Conservation (phyloP, 2,888 invertebrate genomes). For the Phalera bucephala region DNA sequence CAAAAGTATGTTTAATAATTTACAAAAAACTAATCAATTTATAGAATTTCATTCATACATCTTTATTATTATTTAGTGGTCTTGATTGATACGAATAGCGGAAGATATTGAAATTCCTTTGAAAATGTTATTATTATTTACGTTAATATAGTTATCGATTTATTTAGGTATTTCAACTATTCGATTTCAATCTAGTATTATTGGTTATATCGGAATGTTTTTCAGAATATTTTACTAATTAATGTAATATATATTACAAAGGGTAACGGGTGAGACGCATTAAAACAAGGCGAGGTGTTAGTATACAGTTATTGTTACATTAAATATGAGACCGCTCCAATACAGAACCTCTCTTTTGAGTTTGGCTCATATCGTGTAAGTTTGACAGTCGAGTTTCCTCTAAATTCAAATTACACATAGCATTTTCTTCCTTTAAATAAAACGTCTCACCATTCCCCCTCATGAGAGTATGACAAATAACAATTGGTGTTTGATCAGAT, state of each 20-base stretch:
- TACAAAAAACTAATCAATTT: slow-evolving; percentile 18
- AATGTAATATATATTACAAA: too few relatives aligned
- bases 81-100: slow-evolving; percentile 20
- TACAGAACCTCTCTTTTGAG: too few relatives aligned
- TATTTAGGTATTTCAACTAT: slow-evolving; percentile 9
- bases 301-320: too few relatives aligned
- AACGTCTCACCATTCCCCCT: too few relatives aligned
- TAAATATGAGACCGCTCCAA: too few relatives aligned
- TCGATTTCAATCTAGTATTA: slow-evolving; percentile 9
- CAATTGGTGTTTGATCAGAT: slow-evolving; percentile 14
- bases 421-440: too few relatives aligned
- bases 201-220: slow-evolving; percentile 14
- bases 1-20: slow-evolving; percentile 1
- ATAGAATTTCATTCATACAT: slow-evolving; percentile 18
- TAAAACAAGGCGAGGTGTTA: too few relatives aligned
- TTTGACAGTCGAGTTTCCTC: too few relatives aligned
- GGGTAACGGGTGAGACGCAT: too few relatives aligned
- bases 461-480: slow-evolving; percentile 21
- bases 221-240: slow-evolving; percentile 10
- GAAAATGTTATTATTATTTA: slow-evolving; percentile 15
- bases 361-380: too few relatives aligned
- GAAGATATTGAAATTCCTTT: slow-evolving; percentile 13
- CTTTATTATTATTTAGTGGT: slow-evolving; percentile 3
- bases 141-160: slow-evolving; percentile 9
- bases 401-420: too few relatives aligned